Conservation (phyloP, 1,140 invertebrate genomes). For the Drosophila nebulosa region DNA sequence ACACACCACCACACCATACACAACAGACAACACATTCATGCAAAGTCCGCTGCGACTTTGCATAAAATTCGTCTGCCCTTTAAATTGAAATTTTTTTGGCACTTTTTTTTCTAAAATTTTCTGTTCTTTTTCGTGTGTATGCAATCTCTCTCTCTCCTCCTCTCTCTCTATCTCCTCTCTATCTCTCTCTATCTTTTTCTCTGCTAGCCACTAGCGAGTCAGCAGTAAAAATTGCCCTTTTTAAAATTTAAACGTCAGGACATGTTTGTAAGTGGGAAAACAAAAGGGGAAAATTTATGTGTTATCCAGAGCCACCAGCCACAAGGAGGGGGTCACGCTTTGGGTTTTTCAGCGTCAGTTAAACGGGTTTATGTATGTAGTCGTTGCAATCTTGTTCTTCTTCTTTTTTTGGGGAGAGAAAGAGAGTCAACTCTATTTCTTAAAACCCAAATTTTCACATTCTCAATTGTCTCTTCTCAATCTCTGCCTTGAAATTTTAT, state of each 20-base stretch:
- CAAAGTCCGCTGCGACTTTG: constrained; percentile 76
- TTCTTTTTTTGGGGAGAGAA: background rate
- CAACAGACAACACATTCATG: constrained; percentile 50
- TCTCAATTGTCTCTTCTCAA: constrained; percentile 14
- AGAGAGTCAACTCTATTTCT: constrained; percentile 27
- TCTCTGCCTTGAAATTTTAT: background rate
- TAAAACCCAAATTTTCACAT: constrained; percentile 73
- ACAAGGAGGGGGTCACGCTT: background rate
- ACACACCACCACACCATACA: constrained; percentile 19
- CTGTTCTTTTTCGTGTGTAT: constrained; percentile 1
- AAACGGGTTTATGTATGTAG: constrained; percentile 69
- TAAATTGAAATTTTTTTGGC: constrained; percentile 58
- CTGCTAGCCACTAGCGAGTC: constrained; percentile 34
- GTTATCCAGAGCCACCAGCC: constrained; percentile 37
- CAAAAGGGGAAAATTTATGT: constrained; percentile 74
- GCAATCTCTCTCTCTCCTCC: background rate
- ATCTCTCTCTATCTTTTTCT: background rate
- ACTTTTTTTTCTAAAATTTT: constrained; percentile 41
- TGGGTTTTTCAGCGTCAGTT: constrained; percentile 63
- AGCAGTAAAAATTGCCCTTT: constrained; percentile 66
- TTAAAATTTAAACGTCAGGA: constrained; percentile 63
- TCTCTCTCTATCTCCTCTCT: background rate
- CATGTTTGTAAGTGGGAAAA: constrained; percentile 75
- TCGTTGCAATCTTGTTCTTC: constrained; percentile 58
- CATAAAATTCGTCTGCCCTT: constrained; percentile 69